Base-by-base conservation (phyloP, 2,797 vertebrate genomes). In the Scyliorhinus canicula region DNA sequence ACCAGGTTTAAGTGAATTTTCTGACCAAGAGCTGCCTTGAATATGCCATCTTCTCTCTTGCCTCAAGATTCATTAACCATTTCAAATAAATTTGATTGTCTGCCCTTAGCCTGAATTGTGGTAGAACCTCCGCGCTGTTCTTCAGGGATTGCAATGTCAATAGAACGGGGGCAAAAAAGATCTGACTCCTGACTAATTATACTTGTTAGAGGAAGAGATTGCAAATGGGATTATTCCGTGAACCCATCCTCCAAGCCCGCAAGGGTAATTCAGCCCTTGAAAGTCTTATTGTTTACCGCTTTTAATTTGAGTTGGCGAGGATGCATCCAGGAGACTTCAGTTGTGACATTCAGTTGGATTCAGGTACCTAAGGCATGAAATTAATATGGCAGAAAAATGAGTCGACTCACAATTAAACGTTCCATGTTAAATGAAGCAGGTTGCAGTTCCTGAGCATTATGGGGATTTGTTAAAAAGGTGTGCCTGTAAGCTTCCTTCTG, bases 221-320 rank as follows among this genome's bases (percentile, higher is more conserved):
- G 67, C 19, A 21, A 12, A 67, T 4, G 50, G 44, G 47, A 93
- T 71, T 50, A 47, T 93, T 93, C 16, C 35, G 44, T n/a, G 63
- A 52, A 52, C 69, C 93, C 28, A 35, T 74, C 47, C 93, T 52
- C 3, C n/a, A 21, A 52, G 44, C 24, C 74, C 47, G 44, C 47
- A 28, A 35, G 24, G 3, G 28, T 71, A 69, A 69, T 40, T 28
- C 90, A 93, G 21, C 67, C 4, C 52, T 12, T 71, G 44, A 44
- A 50, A 67, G 71, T 69, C 40, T 55, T n/a, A 94, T 71, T 93
- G 93, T 28, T 93, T 93, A 65, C 91, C 3, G 47, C 47, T 71
- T 93, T 31, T 44, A 71, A 16, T 94, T 50, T 26, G 12, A 52
- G 47, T 2, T 28, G 93, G 26, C 26, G 65, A 35, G 63, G 40